Base-by-base conservation (phyloP, 2,797 vertebrate species). In the Microchirus variegatus region DNA sequence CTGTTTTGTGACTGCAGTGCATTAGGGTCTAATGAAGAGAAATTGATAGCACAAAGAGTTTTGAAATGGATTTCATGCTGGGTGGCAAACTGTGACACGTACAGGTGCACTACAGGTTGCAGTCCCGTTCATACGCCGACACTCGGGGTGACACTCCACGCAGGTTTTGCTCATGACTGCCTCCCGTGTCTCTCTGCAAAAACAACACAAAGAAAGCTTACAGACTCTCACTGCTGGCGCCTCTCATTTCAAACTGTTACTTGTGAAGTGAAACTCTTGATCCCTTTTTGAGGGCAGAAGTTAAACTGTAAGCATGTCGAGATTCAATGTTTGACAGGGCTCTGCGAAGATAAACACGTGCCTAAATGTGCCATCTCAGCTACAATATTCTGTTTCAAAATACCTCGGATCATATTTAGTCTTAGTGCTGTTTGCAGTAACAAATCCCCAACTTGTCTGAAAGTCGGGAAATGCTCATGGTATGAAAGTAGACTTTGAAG, bases 101-200 rank as follows among this genome's bases (percentile, higher is more conserved):
- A 99, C 97, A 12, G 92, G 91, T 47, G 95, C 95, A 0, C 54
- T 94, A 89, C 97, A 99, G 83, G 96, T 96, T 17, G 84, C 71
- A 0, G 91, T 93, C 58, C 73, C 87, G 12, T 94, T 94, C 85
- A 81, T 86, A 10, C 15, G 94, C 14, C 91, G 90, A 82, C 97
- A 99, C 82, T 99, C 96, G 0, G 93, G 82, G 73, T 99, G 94
- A 81, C 97, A 99, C 43, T 87, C 89, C n/a, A 94, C 16, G 66
- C 97, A 99, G 35, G 89, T 91, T 13, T 88, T 92, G 48, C 94
- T 90, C 72, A 92, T 84, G 63, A 91, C 80, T 15, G 87, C 92
- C 80, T 99, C 97, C 12, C 96, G 92, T 0, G 91, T 94, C 35
- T 96, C 93, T n/a, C 97, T 99, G 89, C 60, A 60, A 55, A 82